Conservation (phyloP, 2,888 invertebrate species). For the Sesia apiformis region DNA sequence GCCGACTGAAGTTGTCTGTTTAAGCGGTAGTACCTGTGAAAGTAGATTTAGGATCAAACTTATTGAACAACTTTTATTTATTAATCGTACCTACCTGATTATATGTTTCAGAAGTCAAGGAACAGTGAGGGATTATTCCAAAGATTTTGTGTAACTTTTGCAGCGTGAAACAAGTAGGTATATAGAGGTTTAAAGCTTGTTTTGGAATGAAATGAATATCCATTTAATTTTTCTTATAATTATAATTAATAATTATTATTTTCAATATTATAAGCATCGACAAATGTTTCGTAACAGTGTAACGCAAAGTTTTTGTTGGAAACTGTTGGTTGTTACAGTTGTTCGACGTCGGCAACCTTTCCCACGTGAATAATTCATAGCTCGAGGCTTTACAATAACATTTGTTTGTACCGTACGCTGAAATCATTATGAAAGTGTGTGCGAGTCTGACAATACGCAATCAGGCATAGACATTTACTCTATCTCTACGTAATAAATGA, state of each 20-base stretch:
- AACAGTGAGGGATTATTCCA: too few species aligned
- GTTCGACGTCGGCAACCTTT: constrained; percentile 31
- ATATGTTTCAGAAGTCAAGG: too few species aligned
- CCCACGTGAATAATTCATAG: constrained; percentile 56
- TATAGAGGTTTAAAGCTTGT: too few species aligned
- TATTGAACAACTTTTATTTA: too few species aligned
- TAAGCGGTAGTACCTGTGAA: too few species aligned
- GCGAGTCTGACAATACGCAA: not conserved
- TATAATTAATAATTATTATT: not conserved
- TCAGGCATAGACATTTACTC: not conserved
- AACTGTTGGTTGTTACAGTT: constrained; percentile 37
- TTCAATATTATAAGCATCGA: not conserved
- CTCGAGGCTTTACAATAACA: constrained; percentile 33
- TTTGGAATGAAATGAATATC: too few species aligned
- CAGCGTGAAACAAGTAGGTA: too few species aligned
- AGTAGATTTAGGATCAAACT: too few species aligned
- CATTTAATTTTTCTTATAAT: too few species aligned
- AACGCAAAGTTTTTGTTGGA: constrained; percentile 4
- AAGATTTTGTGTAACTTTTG: too few species aligned
- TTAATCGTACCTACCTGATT: too few species aligned
- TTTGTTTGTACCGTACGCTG: constrained; percentile 7
- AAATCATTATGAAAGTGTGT: constrained; percentile 8
- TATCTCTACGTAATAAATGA: not conserved
- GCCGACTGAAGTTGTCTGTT: too few species aligned
- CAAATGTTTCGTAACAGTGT: not conserved